Percentiles rank a stretch among this genome's conserved stretches.
These are phyloP conservation scores for Argyrosomus japonicus DNA, from an alignment of 2,113 vertebrate species.

Conservation along the genomic window DNA sequence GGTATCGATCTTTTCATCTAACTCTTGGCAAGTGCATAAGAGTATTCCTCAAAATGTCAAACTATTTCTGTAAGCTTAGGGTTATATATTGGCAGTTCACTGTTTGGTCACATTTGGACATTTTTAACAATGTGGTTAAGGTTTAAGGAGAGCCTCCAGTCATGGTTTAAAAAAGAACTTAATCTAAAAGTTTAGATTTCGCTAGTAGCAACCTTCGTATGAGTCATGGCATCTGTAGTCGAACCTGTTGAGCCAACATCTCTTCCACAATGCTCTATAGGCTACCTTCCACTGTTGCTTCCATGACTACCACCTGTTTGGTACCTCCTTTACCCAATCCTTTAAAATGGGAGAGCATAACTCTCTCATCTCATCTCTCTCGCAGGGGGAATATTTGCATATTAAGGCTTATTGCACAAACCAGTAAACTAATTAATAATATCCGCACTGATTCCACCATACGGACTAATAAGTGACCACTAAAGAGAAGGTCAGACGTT, in stretches of 20 bases:
- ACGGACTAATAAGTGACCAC: neutral
- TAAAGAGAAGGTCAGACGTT: conserved; percentile 24
- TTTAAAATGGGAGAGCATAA: neutral
- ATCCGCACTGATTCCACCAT: neutral
- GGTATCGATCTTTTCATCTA: neutral
- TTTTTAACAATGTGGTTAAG: neutral
- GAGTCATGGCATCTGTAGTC: neutral
- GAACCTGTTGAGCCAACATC: neutral
- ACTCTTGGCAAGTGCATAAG: neutral
- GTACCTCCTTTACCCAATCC: neutral
- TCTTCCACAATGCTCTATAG: neutral
- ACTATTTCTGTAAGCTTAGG: neutral
- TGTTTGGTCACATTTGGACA: neutral
- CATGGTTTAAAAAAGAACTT: neutral
- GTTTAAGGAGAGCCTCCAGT: neutral
- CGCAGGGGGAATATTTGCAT: no score
- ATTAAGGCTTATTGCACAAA: neutral
- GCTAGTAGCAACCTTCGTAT: neutral
- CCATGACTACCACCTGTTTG: neutral
- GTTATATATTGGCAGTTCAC: neutral
- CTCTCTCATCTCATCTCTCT: neutral
- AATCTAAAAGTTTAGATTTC: neutral
- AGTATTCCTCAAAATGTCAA: neutral
- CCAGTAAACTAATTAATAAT: neutral
- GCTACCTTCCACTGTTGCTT: neutral